Evolutionary conservation across 2,113 vertebrate species (phyloP).

Genomic region (Gallinago undulata): DNA sequence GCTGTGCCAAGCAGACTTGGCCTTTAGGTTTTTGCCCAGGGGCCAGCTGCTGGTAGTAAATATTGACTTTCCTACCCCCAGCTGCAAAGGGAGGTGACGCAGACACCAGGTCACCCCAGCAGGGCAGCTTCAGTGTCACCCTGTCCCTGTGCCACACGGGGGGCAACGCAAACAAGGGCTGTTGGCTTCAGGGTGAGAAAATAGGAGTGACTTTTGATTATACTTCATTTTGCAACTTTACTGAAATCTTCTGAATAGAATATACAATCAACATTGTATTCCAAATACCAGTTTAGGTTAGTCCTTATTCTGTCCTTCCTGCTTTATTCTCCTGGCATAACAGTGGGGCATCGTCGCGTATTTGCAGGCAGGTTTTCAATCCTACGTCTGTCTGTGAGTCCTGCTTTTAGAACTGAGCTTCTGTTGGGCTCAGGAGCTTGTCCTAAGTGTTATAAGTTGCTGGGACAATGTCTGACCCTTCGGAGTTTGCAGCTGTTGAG

Average conservation of each 20-base stretch:
- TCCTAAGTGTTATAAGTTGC: neutral
- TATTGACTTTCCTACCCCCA: fast-evolving
- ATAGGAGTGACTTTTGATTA: neutral
- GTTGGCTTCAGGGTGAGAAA: neutral
- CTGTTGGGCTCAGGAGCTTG: neutral
- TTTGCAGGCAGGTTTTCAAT: neutral
- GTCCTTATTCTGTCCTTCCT: neutral
- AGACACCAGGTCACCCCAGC: no score
- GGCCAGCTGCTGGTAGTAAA: neutral
- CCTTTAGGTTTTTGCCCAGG: neutral
- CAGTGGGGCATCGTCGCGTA: neutral
- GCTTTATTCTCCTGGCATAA: fast-evolving
- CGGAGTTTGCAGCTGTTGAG: neutral
- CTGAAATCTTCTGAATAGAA: neutral
- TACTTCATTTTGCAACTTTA: neutral
- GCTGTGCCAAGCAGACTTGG: neutral
- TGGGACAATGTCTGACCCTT: neutral
- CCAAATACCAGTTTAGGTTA: neutral
- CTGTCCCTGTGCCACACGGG: fast-evolving
- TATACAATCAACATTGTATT: neutral
- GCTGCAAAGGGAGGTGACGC: fast-evolving
- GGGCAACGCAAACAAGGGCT: neutral
- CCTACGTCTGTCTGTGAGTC: neutral
- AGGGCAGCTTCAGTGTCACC: neutral
- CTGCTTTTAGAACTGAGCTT: neutral